Conservation (phyloP, 1,140 invertebrate species). For the Aricia agestis region DNA sequence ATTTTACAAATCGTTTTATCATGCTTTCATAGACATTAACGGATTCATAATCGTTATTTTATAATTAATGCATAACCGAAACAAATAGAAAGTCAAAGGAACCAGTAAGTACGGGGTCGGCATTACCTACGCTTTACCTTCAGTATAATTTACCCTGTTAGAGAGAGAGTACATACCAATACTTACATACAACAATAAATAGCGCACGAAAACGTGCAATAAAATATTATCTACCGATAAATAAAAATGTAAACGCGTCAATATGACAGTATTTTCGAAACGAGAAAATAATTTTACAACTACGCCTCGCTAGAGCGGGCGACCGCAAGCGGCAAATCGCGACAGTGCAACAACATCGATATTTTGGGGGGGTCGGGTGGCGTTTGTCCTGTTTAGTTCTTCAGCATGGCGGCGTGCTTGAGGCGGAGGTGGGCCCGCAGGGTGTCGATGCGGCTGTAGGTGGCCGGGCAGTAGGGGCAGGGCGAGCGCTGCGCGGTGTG, state of each 20-base stretch:
- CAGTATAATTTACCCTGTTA: slow-evolving; percentile 60
- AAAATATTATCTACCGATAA: slow-evolving; percentile 43
- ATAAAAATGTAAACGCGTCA: slow-evolving; percentile 51
- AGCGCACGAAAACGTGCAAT: slow-evolving; percentile 65
- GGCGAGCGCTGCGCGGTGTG: slow-evolving; percentile 86
- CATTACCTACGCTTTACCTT: slow-evolving; percentile 14
- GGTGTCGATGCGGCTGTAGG: slow-evolving; percentile 90
- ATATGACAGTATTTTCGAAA: slow-evolving; percentile 34
- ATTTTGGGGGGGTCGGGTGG: not conserved
- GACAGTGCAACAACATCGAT: not conserved
- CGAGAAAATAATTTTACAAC: slow-evolving; percentile 10
- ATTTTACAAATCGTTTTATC: not conserved
- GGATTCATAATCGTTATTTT: slow-evolving; percentile 2
- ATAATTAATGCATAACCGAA: not conserved
- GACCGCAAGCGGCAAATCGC: not conserved
- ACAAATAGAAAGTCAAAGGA: not conserved
- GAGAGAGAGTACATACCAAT: slow-evolving; percentile 57
- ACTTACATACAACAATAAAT: slow-evolving; percentile 58
- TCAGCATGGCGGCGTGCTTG: slow-evolving; percentile 82
- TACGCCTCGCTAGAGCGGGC: not conserved
- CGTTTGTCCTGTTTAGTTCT: slow-evolving; percentile 46
- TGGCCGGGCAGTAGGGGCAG: slow-evolving; percentile 89
- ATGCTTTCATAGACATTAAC: not conserved
- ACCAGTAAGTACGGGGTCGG: not conserved
- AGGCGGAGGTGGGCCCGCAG: slow-evolving; percentile 84